Conservation (phyloP, 2,888 invertebrate genomes). For the Macaria liturata region DNA sequence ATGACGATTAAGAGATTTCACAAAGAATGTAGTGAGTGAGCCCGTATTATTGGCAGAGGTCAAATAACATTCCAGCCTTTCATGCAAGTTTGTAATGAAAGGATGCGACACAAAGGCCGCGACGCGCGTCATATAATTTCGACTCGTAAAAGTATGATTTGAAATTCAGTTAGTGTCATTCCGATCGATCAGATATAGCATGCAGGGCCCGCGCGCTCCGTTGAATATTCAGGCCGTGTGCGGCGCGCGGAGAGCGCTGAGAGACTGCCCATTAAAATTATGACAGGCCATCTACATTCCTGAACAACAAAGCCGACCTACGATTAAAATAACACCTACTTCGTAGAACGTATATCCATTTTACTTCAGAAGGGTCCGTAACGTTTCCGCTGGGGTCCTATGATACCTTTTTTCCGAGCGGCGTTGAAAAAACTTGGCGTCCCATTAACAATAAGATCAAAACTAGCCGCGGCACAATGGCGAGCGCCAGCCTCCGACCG, state of each 20-base stretch:
- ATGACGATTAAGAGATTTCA: conserved; percentile 22
- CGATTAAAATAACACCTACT: conserved; percentile 82
- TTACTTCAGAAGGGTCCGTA: conserved; percentile 80
- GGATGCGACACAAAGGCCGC: conserved; percentile 4
- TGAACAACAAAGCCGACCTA: conserved; percentile 78
- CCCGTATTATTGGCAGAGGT: conserved; percentile 44
- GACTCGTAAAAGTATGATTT: conserved; percentile 14
- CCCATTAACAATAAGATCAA: conserved; percentile 83
- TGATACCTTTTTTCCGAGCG: conserved; percentile 78
- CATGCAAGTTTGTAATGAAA: conserved; percentile 15
- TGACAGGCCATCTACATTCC: conserved; percentile 82
- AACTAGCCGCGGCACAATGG: conserved; percentile 81
- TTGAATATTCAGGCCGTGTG: conserved; percentile 70
- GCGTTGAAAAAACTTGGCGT: conserved; percentile 79
- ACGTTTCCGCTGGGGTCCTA: conserved; percentile 81
- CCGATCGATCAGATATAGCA: conserved; percentile 17
- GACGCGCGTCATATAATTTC: conserved; percentile 5
- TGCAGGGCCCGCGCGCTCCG: conserved; percentile 31
- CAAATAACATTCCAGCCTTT: conserved; percentile 20
- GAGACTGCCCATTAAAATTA: conserved; percentile 80
- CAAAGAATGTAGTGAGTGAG: conserved; percentile 37
- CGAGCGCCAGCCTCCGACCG: conserved; percentile 78
- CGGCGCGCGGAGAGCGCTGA: conserved; percentile 63
- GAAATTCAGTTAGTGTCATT: conserved; percentile 16
- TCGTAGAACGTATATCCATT: conserved; percentile 80